Conservation (phyloP, 2,888 invertebrate species). For the Blomia tropicalis region DNA sequence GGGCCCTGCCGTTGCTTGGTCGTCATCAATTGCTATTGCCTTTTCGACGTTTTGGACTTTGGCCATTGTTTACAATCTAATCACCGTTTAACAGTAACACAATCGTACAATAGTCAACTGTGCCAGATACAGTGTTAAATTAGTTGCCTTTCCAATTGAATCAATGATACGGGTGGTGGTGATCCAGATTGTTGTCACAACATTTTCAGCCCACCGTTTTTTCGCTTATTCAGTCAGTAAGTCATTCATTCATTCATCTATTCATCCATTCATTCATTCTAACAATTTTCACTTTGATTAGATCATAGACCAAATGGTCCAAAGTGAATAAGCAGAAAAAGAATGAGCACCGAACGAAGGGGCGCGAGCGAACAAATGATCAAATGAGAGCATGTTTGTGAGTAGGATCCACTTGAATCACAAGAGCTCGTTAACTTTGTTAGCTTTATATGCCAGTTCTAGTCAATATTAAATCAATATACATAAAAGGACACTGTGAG, state of each 20-base stretch:
- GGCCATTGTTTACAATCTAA: constrained; percentile 7
- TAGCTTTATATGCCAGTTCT: background rate
- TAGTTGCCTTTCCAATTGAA: background rate
- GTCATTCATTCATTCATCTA: too few species aligned
- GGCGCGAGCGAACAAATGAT: constrained; percentile 14
- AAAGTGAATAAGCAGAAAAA: background rate
- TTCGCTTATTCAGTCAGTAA: too few species aligned
- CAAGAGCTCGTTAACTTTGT: constrained; percentile 2
- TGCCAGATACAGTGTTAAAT: too few species aligned
- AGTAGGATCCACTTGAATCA: background rate
- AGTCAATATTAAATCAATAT: too few species aligned
- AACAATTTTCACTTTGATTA: constrained; percentile 5
- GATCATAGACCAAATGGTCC: background rate
- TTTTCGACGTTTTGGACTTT: too few species aligned
- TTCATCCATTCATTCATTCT: too few species aligned
- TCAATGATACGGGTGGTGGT: background rate
- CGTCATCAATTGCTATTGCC: too few species aligned
- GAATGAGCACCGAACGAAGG: background rate
- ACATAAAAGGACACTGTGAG: too few species aligned
- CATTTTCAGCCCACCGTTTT: background rate
- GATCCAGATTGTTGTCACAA: background rate
- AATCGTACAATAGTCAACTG: too few species aligned
- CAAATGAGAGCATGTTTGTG: background rate
- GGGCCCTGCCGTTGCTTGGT: too few species aligned
- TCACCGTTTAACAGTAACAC: constrained; percentile 14